A percentile compares a stretch with the other conserved stretches of the same genome.
Conservation (phyloP, 35 echinoderm and acorn worm species). For the Holothuria glaberrima region DNA sequence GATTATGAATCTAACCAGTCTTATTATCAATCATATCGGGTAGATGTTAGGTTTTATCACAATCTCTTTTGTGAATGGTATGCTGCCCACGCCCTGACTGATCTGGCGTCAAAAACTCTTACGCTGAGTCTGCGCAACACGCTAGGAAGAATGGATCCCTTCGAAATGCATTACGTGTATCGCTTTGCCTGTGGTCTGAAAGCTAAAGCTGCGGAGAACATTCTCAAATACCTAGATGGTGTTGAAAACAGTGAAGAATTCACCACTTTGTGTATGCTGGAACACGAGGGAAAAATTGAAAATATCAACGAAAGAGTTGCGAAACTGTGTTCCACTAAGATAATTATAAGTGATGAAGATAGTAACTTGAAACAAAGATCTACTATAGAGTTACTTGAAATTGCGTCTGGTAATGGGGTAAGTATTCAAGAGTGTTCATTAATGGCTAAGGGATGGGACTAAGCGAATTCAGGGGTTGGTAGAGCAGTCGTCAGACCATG, state of each 20-base stretch:
- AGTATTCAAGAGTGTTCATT: no score
- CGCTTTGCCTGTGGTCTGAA: conserved; percentile 16
- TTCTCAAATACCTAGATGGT: conserved; percentile 1
- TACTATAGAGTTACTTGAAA: no score
- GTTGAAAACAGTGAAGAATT: not conserved
- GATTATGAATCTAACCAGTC: no score
- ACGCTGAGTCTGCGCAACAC: not conserved
- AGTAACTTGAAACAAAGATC: not conserved
- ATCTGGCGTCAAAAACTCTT: not conserved
- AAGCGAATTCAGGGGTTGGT: no score
- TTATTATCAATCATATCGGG: no score
- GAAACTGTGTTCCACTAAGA: not conserved
- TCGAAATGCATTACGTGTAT: conserved; percentile 18
- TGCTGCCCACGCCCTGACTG: not conserved
- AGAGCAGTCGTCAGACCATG: no score
- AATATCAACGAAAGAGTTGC: not conserved
- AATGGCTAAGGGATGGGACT: no score
- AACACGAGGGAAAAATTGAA: not conserved
- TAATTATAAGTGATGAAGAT: not conserved
- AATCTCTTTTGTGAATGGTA: conserved; percentile 42
- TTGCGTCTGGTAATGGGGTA: no score
- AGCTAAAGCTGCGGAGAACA: conserved; percentile 6
- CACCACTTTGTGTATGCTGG: not conserved
- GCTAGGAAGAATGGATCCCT: not conserved
- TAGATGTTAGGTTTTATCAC: conserved; percentile 14